phyloP scores from a whole-genome alignment of 2,113 vertebrate species.

The Chlorocebus sabaeus region DNA sequence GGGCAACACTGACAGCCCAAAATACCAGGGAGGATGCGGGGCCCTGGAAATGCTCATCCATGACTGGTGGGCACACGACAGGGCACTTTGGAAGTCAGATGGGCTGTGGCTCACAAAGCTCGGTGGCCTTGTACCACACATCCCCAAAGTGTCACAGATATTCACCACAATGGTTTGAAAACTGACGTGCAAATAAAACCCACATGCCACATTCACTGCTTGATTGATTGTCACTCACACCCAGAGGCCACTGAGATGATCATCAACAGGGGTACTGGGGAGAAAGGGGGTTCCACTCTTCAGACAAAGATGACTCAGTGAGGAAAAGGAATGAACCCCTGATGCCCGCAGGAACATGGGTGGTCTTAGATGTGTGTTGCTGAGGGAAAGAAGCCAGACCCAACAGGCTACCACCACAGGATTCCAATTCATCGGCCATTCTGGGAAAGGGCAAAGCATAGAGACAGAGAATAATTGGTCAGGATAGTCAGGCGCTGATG shows the following conservation, averaged over 20 bases:
- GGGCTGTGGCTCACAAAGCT: background rate
- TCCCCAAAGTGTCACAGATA: background rate
- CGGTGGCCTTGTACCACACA: background rate
- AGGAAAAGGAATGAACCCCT: background rate
- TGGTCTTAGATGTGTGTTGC: background rate
- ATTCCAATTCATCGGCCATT: background rate
- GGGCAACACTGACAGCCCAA: background rate
- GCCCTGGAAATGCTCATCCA: background rate
- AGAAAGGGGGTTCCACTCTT: too few species aligned
- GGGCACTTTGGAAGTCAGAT: too few species aligned
- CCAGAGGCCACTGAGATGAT: background rate
- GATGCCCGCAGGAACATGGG: background rate
- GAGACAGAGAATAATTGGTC: background rate
- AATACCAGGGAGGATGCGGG: background rate
- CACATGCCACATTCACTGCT: background rate
- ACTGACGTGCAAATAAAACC: background rate
- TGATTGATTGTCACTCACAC: background rate
- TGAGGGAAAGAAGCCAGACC: background rate
- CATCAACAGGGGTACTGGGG: background rate
- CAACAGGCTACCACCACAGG: background rate
- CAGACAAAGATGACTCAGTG: background rate
- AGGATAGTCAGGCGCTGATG: background rate
- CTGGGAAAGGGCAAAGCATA: background rate
- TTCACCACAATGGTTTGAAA: background rate
- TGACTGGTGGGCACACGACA: background rate